Base-by-base conservation (phyloP, 2,797 vertebrate species). In the Lutjanus campechanus region DNA sequence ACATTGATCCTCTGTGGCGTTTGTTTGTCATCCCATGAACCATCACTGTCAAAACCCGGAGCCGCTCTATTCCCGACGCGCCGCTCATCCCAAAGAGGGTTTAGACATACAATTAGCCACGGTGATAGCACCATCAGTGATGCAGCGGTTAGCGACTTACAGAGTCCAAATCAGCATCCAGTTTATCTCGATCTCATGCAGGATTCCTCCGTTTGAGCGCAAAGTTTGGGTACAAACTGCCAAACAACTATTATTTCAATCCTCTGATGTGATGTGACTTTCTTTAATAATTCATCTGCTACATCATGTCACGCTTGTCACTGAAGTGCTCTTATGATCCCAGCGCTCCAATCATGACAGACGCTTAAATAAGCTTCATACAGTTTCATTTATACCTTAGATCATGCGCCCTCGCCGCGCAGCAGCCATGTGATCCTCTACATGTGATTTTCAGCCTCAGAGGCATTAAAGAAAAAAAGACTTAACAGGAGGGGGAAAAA, bases 41-140 rank as follows among this genome's bases (percentile, higher is more conserved):
- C 91, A 73, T 93, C 91, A 92, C 93, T 93, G 93, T 94, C 93
- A 93, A 80, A 47, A 87, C 66, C 72, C 80, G 2, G 69, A 62
- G 86, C 82, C 65, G 77, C 86, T 85, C 71, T 87, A 82, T 89
- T 90, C 92, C 92, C 89, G 44, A 36, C 15, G 87, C 85, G 17
- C 85, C 73, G 51, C 88, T 90, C 89, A 63, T 93, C 90, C 91
- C 90, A 25, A 64, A 68, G 87, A 85, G 88, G 91, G 71, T 89
- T 93, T 88, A 91, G 91, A 91, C 92, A 83, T 82, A 91, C 93
- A 93, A 94, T 95, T 94, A 93, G 89, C 90, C 84, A 93, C 85
- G 89, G 90, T 77, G 66, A 53, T 20, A 67, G 83, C 75, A 46
- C 62, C 84, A 51, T 63, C 73, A 54, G 82, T 11, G 79, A 54